Conservation (phyloP, 2,888 invertebrate genomes). For the Uloborus plumipes region DNA sequence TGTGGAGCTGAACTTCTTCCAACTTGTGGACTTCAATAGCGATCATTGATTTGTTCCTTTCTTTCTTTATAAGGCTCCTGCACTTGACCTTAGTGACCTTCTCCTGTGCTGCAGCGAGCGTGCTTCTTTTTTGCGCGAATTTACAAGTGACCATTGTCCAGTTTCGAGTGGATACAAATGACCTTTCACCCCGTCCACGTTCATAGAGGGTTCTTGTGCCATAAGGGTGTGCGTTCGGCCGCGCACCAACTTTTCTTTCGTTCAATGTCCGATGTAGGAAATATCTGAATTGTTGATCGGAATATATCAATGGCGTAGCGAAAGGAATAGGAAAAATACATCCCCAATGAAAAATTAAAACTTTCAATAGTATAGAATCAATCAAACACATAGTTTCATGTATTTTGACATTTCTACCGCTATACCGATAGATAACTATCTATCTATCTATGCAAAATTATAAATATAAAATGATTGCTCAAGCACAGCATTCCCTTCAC, state of each 20-base stretch:
- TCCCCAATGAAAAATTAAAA: background rate
- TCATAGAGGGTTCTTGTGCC: too few species aligned
- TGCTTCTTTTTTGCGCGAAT: slow-evolving; percentile 10
- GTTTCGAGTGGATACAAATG: slow-evolving; percentile 38
- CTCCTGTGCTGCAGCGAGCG: slow-evolving; percentile 5
- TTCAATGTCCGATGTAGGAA: too few species aligned
- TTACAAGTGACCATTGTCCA: slow-evolving; percentile 39
- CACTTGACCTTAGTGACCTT: slow-evolving; percentile 36
- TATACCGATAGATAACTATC: too few species aligned
- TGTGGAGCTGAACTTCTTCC: slow-evolving; percentile 30
- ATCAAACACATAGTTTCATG: background rate
- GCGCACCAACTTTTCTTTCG: too few species aligned
- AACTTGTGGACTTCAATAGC: background rate
- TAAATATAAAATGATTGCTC: too few species aligned
- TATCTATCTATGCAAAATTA: too few species aligned
- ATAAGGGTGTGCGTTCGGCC: too few species aligned
- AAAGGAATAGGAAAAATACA: background rate
- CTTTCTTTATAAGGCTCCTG: background rate
- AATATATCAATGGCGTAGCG: background rate
- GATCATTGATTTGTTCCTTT: background rate
- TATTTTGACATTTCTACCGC: too few species aligned
- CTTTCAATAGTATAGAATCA: too few species aligned
- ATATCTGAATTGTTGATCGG: too few species aligned
- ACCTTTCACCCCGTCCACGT: background rate
- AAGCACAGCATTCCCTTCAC: too few species aligned